Base-by-base conservation (phyloP, 2,113 vertebrate species). In the Lophura nycthemera region DNA sequence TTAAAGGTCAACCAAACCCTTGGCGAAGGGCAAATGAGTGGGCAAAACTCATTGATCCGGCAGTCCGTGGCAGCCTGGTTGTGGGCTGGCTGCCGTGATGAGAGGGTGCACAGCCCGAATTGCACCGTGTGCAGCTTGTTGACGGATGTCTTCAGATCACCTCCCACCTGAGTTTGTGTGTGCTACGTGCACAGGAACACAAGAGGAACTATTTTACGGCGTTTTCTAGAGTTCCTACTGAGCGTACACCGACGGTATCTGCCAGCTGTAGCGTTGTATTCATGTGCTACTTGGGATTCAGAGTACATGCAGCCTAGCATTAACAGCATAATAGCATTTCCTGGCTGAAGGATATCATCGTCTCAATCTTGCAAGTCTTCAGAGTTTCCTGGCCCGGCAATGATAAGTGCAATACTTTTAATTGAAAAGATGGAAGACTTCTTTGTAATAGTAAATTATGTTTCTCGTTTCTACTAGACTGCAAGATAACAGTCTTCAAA, bases 21-120 rank as follows among this genome's bases (percentile, higher is more conserved):
- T 50, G 48, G 48, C 48, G 25, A 50, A 25, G 22, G 48, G 22
- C 42, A 43, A 43, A 43, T 43, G 42, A 43, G 15, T 21, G 48
- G 36, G 14, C 7, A 8, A 36, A 59, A 5, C 6, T 8, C 71
- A 2, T 64, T 21, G 3, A 11, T 66, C 4, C 15, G 0, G 17
- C 22, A 6, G 6, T 5, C 5, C 17, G 18, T 5, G 14, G 2
- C 32, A 25, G 61, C 13, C 0, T 0, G 17, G 5, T 6, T 21
- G 43, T 1, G 2, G 56, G 30, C 3, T 24, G 69, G 52, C 61
- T 29, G 63, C 22, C 3, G 38, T 40, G 4, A 42, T 2, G 25
- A 77, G 57, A 20, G 63, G 52, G 22, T 43, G 75, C 45, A 0
- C 56, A 57, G 36, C 88, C 16, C 0, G 40, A 48, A 74, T 66